Evolutionary conservation across 2,113 vertebrate species (phyloP), one percentile per base, ranked within the genome.

Genomic region (Sinocyclocheilus anophthalmus): DNA sequence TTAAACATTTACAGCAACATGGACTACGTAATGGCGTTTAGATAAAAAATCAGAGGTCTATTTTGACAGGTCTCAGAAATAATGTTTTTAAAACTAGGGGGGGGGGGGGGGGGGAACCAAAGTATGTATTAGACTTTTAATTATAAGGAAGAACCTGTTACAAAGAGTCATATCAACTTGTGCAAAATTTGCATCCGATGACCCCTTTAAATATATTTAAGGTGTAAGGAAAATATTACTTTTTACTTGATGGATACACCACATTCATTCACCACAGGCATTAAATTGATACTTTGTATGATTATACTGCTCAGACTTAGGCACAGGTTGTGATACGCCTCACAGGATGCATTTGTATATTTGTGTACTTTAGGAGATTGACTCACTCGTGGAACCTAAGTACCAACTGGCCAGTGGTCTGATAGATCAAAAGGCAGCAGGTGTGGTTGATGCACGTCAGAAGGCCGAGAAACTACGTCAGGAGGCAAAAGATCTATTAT

Each of bases 401-500:
- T 96, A 97, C 8, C 93, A 88, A 48, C 91, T 92, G 0, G 94
- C 94, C 73, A 94, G 96, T 89, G 94, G 93, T 3, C 92, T 97
- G 91, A 94, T 98, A 84, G 94, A 93, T 76, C 92, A 94, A 81
- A 98, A 96, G 91, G 95, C 95, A 0, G 94, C 94, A 73, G 91
- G 94, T 10, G 96, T 96, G 0, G 94, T 94, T 4, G 94, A 94
- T 13, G 97, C 97, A 13, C 95, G 94, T 90, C 96, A 93, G 90
- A 96, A 92, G 90, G 98, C 97, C 0, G 89, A 96, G 33, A 37
- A 93, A 61, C 91, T 99, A 84, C 97, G 96, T 86, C 94, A 94
- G 65, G 97, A 99, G 93, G 98, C 97, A 53, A 96, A 93, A 90
- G 92, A 95, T 22, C 93, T 99, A 90, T 48, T 98, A 85, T 90